These are phyloP conservation scores for Petrophora chlorosata DNA, from an alignment of 2,888 invertebrate species.

Conservation along the genomic window DNA sequence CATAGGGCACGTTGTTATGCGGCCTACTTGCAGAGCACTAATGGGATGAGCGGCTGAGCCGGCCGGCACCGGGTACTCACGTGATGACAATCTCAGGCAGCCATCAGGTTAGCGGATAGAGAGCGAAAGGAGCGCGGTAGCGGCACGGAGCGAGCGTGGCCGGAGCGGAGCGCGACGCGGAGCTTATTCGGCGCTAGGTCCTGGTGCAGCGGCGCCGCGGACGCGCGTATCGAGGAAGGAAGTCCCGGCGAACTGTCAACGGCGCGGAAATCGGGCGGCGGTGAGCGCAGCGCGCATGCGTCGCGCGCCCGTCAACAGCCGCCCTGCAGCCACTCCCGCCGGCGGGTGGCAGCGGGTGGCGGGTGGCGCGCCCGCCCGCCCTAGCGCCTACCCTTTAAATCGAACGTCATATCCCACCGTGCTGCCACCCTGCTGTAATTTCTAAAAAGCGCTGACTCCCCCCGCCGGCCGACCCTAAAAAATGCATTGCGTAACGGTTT, in stretches of 20 bases:
- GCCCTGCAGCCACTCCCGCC: slow-evolving; percentile 69
- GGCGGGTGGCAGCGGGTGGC: slow-evolving; percentile 20
- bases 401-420: slow-evolving; percentile 82
- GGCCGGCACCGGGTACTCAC: slow-evolving; percentile 40
- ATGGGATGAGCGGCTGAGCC: slow-evolving; percentile 17
- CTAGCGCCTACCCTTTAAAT: slow-evolving; percentile 76
- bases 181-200: slow-evolving; percentile 38
- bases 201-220: slow-evolving; percentile 69
- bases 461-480: slow-evolving; percentile 78
- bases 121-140: slow-evolving; percentile 43
- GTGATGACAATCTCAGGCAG: slow-evolving; percentile 60
- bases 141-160: slow-evolving; percentile 40
- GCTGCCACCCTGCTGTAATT: slow-evolving; percentile 73
- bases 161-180: slow-evolving; percentile 39
- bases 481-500: slow-evolving; percentile 83
- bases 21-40: slow-evolving; percentile 14
- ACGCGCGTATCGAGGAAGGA: slow-evolving; percentile 82
- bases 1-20: slow-evolving; percentile 7
- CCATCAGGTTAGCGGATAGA: slow-evolving; percentile 55
- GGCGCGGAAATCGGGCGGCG: slow-evolving; percentile 85
- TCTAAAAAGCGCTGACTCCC: slow-evolving; percentile 81
- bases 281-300: slow-evolving; percentile 75
- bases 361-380: neutral
- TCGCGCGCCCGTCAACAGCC: slow-evolving; percentile 83
- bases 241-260: slow-evolving; percentile 85